Conservation (phyloP, 1,140 invertebrate genomes). For the Listronotus oregonensis region DNA sequence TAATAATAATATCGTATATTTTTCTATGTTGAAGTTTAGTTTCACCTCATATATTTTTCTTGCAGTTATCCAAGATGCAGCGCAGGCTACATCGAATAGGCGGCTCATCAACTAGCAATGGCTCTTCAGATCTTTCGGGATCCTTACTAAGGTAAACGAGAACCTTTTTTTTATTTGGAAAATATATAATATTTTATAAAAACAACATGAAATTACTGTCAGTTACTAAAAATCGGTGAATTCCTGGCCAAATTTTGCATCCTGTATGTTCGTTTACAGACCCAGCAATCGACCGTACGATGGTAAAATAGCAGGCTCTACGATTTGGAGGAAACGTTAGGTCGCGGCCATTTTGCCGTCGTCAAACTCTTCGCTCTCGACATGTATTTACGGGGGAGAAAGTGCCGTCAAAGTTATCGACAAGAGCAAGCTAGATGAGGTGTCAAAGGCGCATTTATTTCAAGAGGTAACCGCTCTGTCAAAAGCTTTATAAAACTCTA, state of each 20-base stretch:
- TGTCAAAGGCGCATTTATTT: constrained; percentile 95
- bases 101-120: constrained; percentile 25
- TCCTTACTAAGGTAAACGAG: constrained; percentile 17
- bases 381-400: constrained; percentile 99
- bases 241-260: too few species aligned
- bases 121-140: constrained; percentile 18
- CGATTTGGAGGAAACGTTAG: constrained; percentile 93
- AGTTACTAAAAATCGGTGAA: too few species aligned
- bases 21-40: too few species aligned
- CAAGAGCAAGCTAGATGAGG: constrained; percentile 95
- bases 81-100: constrained; percentile 31
- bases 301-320: constrained; percentile 88
- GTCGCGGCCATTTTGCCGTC: constrained; percentile 96
- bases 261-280: not conserved
- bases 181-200: too few species aligned
- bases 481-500: too few species aligned
- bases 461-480: constrained; percentile 74
- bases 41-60: too few species aligned
- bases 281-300: constrained; percentile 20
- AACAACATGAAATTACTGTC: too few species aligned
- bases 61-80: constrained; percentile 15
- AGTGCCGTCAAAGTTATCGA: constrained; percentile 97
- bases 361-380: constrained; percentile 96
- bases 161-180: too few species aligned
- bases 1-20: too few species aligned